phyloP scores from a whole-genome alignment of 2,113 vertebrate genomes.

The Phasianus colchicus region DNA sequence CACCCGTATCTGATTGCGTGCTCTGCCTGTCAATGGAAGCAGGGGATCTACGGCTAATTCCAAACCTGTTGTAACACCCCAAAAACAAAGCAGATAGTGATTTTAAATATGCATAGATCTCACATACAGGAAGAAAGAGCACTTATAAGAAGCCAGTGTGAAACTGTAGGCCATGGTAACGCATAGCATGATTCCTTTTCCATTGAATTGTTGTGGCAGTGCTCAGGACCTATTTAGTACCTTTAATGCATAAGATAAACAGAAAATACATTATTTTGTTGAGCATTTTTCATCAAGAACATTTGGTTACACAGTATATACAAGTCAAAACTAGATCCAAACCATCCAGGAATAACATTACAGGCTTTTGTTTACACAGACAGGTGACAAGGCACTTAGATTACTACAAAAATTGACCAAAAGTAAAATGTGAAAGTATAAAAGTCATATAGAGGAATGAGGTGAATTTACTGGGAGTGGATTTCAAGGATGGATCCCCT shows the following conservation, averaged over 20 bases:
- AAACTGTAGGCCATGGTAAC: background rate
- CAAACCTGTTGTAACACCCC: slow-evolving; percentile 83
- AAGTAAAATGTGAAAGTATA: background rate
- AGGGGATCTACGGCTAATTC: slow-evolving; percentile 89
- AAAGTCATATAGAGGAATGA: background rate
- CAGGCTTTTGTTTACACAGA: background rate
- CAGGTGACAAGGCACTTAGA: background rate
- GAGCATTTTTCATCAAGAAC: background rate
- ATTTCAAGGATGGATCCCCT: background rate
- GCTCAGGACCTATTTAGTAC: background rate
- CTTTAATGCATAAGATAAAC: background rate
- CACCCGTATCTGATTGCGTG: slow-evolving; percentile 80
- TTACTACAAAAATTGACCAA: background rate
- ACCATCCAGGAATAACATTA: background rate
- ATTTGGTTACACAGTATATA: background rate
- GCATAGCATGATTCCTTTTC: background rate
- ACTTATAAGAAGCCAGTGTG: background rate
- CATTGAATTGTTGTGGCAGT: background rate
- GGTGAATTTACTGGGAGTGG: rapidly evolving
- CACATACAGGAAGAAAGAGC: background rate
- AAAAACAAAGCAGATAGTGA: slow-evolving; percentile 45
- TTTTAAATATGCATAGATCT: background rate
- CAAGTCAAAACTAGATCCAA: background rate
- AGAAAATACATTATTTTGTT: background rate
- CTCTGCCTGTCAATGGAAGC: slow-evolving; percentile 86